These are phyloP conservation scores for Sinhomidia bicolor DNA, from an alignment of 2,888 invertebrate genomes.

Conservation along the genomic window DNA sequence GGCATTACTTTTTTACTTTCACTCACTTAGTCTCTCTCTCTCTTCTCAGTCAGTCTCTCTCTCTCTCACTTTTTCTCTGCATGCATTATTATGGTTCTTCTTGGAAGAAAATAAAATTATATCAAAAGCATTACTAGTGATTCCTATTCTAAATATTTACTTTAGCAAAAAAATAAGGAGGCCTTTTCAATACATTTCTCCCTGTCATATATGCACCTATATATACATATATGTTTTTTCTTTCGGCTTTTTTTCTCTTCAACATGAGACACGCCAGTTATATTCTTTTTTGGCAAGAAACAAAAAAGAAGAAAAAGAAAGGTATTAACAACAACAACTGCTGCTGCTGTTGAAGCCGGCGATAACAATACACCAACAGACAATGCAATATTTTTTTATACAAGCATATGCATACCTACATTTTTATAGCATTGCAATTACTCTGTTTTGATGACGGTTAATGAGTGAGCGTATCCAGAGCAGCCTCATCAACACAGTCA, in stretches of 20 bases:
- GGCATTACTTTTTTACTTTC: conserved; percentile 24
- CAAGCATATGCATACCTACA: not conserved
- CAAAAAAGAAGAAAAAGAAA: not conserved
- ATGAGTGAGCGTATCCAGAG: conserved; percentile 26
- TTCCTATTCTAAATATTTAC: not conserved
- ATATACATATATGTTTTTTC: no score
- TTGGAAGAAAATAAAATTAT: not conserved
- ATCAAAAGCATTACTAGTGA: not conserved
- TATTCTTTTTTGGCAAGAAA: not conserved
- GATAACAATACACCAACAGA: conserved; percentile 15
- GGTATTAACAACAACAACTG: no score
- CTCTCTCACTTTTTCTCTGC: not conserved
- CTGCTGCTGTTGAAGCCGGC: no score
- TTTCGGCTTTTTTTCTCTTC: not conserved
- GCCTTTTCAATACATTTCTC: not conserved
- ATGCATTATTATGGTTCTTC: not conserved
- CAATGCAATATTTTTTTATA: not conserved
- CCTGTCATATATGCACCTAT: no score
- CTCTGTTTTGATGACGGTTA: conserved; percentile 11
- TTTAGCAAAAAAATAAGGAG: not conserved
- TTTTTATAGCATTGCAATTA: conserved; percentile 14
- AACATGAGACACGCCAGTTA: not conserved
- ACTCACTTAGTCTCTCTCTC: no score
- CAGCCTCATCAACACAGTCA: conserved; percentile 3
- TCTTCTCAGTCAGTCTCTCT: not conserved